These are phyloP conservation scores for Colius striatus DNA, from an alignment of 2,113 vertebrate genomes.

Conservation along the genomic window DNA sequence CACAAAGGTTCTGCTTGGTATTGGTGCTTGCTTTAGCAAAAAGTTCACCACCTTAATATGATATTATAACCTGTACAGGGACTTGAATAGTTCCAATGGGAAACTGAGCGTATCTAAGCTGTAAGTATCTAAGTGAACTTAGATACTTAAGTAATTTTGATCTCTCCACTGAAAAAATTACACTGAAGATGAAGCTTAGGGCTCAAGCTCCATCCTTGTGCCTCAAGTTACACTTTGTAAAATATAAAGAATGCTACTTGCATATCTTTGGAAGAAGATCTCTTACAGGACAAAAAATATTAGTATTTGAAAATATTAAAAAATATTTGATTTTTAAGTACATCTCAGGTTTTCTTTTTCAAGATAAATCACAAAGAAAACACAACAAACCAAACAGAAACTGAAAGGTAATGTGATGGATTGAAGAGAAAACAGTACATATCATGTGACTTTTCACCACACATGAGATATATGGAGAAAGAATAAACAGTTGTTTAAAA, in stretches of 20 bases:
- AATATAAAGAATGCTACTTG: background rate
- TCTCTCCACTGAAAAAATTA: background rate
- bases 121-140: background rate
- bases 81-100: background rate
- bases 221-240: background rate
- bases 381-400: background rate
- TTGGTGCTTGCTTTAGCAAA: background rate
- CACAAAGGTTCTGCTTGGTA: background rate
- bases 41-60: background rate
- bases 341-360: background rate
- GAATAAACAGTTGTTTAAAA: background rate
- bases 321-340: background rate
- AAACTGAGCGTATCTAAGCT: background rate
- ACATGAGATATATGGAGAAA: background rate
- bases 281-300: background rate
- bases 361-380: background rate
- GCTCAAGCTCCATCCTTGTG: background rate
- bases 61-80: background rate
- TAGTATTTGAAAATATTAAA: background rate
- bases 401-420: background rate
- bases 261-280: background rate
- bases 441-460: background rate
- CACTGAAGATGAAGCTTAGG: background rate
- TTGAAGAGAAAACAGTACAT: background rate
- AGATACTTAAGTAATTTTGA: background rate